Evolutionary conservation across 2,797 vertebrate genomes (phyloP).

Genomic region (Malacoraja senta): DNA sequence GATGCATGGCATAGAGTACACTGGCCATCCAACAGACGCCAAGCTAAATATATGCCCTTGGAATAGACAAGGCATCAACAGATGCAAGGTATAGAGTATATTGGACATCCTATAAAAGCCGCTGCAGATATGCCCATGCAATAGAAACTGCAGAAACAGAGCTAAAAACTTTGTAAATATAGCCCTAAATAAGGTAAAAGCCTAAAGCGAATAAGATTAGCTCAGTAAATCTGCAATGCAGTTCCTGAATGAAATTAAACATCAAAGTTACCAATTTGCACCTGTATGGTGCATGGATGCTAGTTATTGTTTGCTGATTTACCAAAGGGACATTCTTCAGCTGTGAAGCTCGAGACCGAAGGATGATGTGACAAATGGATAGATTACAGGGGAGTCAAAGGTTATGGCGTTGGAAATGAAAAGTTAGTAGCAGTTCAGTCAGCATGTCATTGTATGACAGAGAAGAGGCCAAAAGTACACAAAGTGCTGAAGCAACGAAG

Average conservation of each 20-base stretch:
- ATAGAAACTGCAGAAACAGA: neutral
- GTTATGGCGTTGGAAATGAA: no score
- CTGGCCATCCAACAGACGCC: neutral
- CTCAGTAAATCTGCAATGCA: neutral
- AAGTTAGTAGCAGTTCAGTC: no score
- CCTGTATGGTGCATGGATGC: neutral
- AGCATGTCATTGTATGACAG: no score
- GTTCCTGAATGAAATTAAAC: neutral
- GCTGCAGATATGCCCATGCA: neutral
- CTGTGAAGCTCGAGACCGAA: neutral
- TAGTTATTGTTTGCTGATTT: neutral
- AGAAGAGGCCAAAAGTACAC: no score
- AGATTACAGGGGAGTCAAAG: no score
- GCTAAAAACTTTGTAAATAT: neutral
- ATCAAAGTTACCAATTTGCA: neutral
- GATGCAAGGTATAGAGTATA: neutral
- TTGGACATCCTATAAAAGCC: neutral
- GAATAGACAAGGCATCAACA: neutral
- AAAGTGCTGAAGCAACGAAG: no score
- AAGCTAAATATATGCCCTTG: constrained; percentile 13
- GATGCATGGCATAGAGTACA: neutral
- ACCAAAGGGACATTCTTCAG: neutral
- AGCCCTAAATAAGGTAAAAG: neutral
- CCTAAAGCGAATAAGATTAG: neutral
- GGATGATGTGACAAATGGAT: neutral